A percentile compares a stretch with the other conserved stretches of the same genome.
phyloP scores from a whole-genome alignment of 2,888 invertebrate species.

The Conus canariensis region DNA sequence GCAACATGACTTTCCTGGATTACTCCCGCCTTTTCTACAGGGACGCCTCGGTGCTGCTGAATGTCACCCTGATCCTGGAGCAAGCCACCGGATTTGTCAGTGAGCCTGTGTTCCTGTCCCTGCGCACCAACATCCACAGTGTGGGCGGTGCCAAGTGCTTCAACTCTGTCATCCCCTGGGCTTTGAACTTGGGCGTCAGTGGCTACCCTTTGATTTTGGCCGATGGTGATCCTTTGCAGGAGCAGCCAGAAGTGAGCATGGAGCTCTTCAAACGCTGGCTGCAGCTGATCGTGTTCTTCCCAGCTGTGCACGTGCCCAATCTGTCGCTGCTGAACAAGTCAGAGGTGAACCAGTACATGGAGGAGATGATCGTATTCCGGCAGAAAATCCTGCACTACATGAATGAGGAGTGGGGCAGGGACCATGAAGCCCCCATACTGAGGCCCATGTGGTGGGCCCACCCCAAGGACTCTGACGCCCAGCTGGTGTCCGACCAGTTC shows the following conservation, averaged over 20 bases:
- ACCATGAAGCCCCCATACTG: conserved; percentile 52
- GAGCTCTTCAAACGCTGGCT: conserved; percentile 56
- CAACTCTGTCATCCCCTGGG: conserved; percentile 51
- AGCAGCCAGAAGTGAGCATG: conserved; percentile 35
- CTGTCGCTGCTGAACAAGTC: conserved; percentile 44
- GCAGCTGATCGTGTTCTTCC: conserved; percentile 56
- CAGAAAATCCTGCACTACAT: conserved; percentile 49
- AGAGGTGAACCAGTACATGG: conserved; percentile 41
- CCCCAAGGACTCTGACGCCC: conserved; percentile 46
- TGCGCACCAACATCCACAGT: conserved; percentile 47
- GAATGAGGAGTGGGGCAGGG: conserved; percentile 40
- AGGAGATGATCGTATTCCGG: conserved; percentile 33
- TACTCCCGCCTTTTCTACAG: conserved; percentile 53
- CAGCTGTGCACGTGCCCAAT: conserved; percentile 52
- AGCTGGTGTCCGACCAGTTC: conserved; percentile 54
- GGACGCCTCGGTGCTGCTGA: conserved; percentile 47
- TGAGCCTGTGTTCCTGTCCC: conserved; percentile 49
- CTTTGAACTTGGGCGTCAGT: conserved; percentile 51
- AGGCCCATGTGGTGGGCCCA: conserved; percentile 56
- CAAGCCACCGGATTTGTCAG: conserved; percentile 54
- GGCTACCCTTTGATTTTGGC: conserved; percentile 53
- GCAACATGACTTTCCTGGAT: conserved; percentile 53
- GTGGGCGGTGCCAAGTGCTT: conserved; percentile 47
- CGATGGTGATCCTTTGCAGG: conserved; percentile 44
- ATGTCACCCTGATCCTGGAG: conserved; percentile 53